A percentile compares a stretch with the other conserved stretches of the same genome.
phyloP scores from a whole-genome alignment of 1,140 invertebrate genomes.

The Drosophila athabasca region DNA sequence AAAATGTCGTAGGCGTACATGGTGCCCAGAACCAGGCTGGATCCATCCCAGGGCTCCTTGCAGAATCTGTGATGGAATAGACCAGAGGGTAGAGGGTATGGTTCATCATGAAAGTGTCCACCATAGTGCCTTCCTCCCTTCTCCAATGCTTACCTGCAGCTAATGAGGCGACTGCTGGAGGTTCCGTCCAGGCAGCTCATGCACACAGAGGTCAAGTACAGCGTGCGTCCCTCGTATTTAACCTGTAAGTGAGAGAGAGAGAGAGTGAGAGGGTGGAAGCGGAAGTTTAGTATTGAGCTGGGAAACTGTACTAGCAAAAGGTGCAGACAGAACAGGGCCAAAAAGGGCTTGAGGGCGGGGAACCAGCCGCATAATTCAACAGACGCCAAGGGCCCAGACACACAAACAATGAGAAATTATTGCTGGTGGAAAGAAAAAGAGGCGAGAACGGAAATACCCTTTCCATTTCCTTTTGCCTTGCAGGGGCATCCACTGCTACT shows the following conservation, averaged over 20 bases:
- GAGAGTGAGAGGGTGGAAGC: constrained; percentile 2
- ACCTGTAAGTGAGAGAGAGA: constrained; percentile 86
- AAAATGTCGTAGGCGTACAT: constrained; percentile 99
- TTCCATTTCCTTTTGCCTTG: too few species aligned
- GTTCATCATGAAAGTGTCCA: not conserved
- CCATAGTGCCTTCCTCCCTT: too few species aligned
- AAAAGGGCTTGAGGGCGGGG: constrained; percentile 23
- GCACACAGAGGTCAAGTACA: constrained; percentile 96
- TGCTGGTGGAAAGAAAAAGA: constrained; percentile 19
- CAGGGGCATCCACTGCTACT: too few species aligned
- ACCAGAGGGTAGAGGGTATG: not conserved
- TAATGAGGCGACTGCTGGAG: constrained; percentile 88
- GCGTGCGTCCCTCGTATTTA: constrained; percentile 93
- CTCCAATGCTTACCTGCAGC: constrained; percentile 85
- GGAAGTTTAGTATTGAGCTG: constrained; percentile 4
- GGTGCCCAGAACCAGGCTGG: constrained; percentile 95
- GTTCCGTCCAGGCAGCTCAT: constrained; percentile 95
- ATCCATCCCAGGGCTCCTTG: constrained; percentile 95
- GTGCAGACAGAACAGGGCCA: constrained; percentile 23
- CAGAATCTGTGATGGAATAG: constrained; percentile 86
- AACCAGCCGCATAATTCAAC: constrained; percentile 58
- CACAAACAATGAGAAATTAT: constrained; percentile 75
- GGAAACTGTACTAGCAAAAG: constrained; percentile 29
- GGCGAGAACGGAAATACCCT: too few species aligned
- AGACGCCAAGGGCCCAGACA: constrained; percentile 35